Percentiles rank a stretch among this genome's conserved stretches.
phyloP scores from a whole-genome alignment of 2,888 invertebrate genomes.

The Macrosoma leucophasiata region DNA sequence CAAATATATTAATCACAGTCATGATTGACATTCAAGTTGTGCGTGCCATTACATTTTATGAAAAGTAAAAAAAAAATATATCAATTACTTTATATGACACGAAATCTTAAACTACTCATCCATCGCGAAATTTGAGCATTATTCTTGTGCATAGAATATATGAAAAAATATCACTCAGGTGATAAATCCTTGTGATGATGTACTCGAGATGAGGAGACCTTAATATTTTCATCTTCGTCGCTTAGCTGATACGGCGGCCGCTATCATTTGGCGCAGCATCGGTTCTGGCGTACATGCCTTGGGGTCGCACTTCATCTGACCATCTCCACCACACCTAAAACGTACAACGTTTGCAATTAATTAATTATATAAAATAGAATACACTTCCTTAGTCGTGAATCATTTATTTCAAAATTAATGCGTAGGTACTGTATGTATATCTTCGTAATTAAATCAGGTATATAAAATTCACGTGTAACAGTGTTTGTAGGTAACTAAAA shows the following conservation, averaged over 20 bases:
- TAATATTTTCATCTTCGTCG: slow-evolving; percentile 80
- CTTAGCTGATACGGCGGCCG: slow-evolving; percentile 83
- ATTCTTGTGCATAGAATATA: slow-evolving; percentile 68
- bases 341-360: slow-evolving; percentile 18
- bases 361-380: too few species aligned
- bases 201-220: slow-evolving; percentile 36
- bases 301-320: slow-evolving; percentile 96
- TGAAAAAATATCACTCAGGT: slow-evolving; percentile 61
- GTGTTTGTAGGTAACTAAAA: too few species aligned
- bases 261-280: slow-evolving; percentile 92
- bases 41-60: slow-evolving; percentile 62
- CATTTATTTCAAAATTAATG: too few species aligned
- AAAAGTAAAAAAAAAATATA: slow-evolving; percentile 52
- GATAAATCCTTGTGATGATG: slow-evolving; percentile 51
- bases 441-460: too few species aligned
- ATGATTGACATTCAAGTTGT: slow-evolving; percentile 54
- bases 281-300: slow-evolving; percentile 93
- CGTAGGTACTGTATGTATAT: too few species aligned
- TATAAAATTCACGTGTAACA: too few species aligned
- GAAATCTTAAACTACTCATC: slow-evolving; percentile 72
- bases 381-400: too few species aligned
- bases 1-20: slow-evolving; percentile 69
- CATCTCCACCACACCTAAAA: slow-evolving; percentile 91
- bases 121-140: slow-evolving; percentile 72
- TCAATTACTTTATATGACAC: slow-evolving; percentile 71